Base-by-base conservation (phyloP, 2,888 invertebrate genomes). In the Cetonia aurata region DNA sequence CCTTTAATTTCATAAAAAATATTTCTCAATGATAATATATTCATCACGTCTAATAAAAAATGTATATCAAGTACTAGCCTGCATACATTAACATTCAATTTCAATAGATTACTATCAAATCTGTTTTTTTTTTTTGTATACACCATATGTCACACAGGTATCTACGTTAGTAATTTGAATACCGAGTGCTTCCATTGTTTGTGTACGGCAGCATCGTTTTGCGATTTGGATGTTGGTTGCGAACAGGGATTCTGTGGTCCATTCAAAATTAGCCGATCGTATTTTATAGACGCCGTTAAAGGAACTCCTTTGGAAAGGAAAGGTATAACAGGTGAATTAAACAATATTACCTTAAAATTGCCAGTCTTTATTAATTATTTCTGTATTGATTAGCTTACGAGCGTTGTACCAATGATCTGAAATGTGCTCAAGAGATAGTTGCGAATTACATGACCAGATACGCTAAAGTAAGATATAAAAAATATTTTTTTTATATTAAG, bases 241-340 rank as follows among this genome's bases (percentile, higher is more conserved):
- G 79, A 81, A 0, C 85, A 81, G 0, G 88, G 87, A 0, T 88
- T 87, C 80, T 89, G 89, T 78, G 89, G 89, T 0, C 88, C 89
- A 0, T 89, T 88, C 82, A 86, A 86, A 79, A 86, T 89, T 74
- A 88, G 88, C 44, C 83, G 86, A 75, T 85, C 88, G 6, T 90
- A 90, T 81, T 90, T 89, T 89, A 84, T 86, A 3, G 90, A 90
- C 71, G 89, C 89, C 0, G 89, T 87, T 3, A 86, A 86, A 74
- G 86, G 86, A 0, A 87, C 86, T 0, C 77, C 88, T 52, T 86
- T 87, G 9, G 87, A 88, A 44, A 44, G 56, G 2, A 56, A 56
- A 41, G 9, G 25, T 25, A 25, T 4, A 25, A 25, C 12, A 60
- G 60, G 60, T 60, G 25, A 31, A 25, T 25, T 1, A 25, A 25